phyloP scores from a whole-genome alignment of 2,888 invertebrate genomes.

The Callimorpha dominula region DNA sequence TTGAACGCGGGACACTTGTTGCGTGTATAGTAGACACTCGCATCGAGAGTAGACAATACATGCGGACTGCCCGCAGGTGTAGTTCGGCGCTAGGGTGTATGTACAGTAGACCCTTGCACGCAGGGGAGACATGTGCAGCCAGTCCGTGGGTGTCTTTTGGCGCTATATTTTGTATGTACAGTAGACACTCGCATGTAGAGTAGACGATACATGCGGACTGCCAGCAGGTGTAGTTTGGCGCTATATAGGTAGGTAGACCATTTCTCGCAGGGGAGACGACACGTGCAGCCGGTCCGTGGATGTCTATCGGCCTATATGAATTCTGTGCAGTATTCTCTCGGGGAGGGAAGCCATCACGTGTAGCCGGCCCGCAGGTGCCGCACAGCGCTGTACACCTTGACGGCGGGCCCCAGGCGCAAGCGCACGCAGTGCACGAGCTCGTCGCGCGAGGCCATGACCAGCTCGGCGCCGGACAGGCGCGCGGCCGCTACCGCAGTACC shows the following conservation, averaged over 20 bases:
- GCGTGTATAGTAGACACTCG: too few relatives aligned
- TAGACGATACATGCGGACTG: too few relatives aligned
- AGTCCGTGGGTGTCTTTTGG: too few relatives aligned
- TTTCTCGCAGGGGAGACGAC: neutral
- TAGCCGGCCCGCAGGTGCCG: constrained; percentile 67
- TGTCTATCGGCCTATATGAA: too few relatives aligned
- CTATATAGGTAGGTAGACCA: too few relatives aligned
- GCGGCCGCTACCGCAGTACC: constrained; percentile 67
- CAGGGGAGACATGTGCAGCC: neutral
- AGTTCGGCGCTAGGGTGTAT: neutral
- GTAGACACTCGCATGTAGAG: too few relatives aligned
- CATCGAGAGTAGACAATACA: too few relatives aligned
- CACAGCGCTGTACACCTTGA: constrained; percentile 86
- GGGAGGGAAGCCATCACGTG: constrained; percentile 50
- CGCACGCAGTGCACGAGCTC: constrained; percentile 92
- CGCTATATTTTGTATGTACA: too few relatives aligned
- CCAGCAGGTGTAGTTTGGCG: too few relatives aligned
- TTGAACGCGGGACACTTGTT: too few relatives aligned
- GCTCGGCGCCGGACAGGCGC: constrained; percentile 93
- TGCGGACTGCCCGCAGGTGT: neutral
- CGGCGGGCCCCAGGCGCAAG: constrained; percentile 94
- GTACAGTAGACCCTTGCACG: neutral
- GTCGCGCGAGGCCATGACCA: constrained; percentile 93
- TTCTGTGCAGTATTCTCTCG: too few relatives aligned
- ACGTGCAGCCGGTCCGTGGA: neutral